Percentiles rank a stretch among this genome's conserved stretches.
phyloP scores from a whole-genome alignment of 2,797 vertebrate species.

The Chiroxiphia lanceolata region DNA sequence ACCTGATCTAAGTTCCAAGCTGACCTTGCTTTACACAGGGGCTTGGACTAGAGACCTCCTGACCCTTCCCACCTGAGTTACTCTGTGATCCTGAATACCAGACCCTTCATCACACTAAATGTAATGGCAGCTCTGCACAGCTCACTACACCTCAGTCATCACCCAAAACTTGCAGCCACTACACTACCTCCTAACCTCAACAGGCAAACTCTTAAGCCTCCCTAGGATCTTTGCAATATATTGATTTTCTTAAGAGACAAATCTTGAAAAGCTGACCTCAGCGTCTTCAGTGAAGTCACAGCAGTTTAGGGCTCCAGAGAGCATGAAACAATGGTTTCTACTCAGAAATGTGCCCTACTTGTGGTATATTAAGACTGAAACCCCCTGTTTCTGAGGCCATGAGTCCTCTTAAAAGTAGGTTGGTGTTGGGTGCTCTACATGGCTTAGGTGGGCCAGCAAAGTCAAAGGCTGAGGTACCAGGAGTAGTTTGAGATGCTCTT shows the following conservation, averaged over 20 bases:
- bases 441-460: background rate
- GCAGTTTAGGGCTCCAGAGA: background rate
- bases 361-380: background rate
- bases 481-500: background rate
- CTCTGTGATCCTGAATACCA: background rate
- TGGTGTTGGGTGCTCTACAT: background rate
- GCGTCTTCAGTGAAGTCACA: background rate
- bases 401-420: background rate
- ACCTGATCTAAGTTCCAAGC: background rate
- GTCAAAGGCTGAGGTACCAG: background rate
- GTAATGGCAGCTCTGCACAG: background rate
- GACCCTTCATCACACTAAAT: background rate
- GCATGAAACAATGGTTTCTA: background rate
- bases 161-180: background rate
- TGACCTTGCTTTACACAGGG: background rate
- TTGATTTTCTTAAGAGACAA: background rate
- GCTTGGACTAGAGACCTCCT: background rate
- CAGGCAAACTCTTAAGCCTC: background rate
- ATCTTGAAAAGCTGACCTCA: background rate
- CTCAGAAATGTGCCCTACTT: background rate
- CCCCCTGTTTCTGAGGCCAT: fast-evolving
- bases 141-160: background rate
- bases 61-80: background rate
- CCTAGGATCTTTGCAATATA: background rate
- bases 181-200: background rate